Base-by-base conservation (phyloP, 2,113 vertebrate genomes). In the Cyanoramphus novaezelandiae region DNA sequence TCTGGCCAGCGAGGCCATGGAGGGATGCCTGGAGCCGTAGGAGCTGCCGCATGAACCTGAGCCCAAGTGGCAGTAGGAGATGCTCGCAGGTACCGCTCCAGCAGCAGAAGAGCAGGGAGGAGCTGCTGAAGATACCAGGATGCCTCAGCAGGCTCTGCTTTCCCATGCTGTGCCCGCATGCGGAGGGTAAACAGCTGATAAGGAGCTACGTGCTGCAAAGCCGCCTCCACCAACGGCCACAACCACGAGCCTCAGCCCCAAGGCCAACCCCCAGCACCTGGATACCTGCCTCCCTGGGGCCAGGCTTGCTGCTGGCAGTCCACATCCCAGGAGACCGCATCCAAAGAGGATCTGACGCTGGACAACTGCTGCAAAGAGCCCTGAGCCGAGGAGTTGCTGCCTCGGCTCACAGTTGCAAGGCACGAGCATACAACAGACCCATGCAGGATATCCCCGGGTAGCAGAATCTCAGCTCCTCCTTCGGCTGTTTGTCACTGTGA, bases 21-120 rank as follows among this genome's bases (percentile, higher is more conserved):
- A 69, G 78, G 37, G 88, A 63, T 39, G 88, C 55, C 94, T 75
- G 83, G 50, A 81, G 95, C 91, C 41, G 90, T 57, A 23, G 0
- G 44, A 13, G 74, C 94, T 79, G 89, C 93, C 83, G 10, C 39
- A 39, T 39, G 89, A 91, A 70, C 33, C 35, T 6, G 69, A 86
- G 91, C 89, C 93, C 86, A 47, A 70, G 95, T 7, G 46, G 86
- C 95, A 88, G 92, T 15, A 0, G 88, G 71, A 95, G 88, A 92
- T 1, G 1, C 83, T 91, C 0, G 0, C 80, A 60, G 91, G 83
- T 72, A 83, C 86, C 0, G 10, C 74, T 18, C 4, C 0, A 60
- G 53, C 1, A 1, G 43, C 10, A 2, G 69, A 65, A 57, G 91
- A 59, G 44, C 62, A 2, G 35, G 39, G 8, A 47, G 44, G 35